phyloP scores from a whole-genome alignment of 2,113 vertebrate species.

The Lampris incognitus region DNA sequence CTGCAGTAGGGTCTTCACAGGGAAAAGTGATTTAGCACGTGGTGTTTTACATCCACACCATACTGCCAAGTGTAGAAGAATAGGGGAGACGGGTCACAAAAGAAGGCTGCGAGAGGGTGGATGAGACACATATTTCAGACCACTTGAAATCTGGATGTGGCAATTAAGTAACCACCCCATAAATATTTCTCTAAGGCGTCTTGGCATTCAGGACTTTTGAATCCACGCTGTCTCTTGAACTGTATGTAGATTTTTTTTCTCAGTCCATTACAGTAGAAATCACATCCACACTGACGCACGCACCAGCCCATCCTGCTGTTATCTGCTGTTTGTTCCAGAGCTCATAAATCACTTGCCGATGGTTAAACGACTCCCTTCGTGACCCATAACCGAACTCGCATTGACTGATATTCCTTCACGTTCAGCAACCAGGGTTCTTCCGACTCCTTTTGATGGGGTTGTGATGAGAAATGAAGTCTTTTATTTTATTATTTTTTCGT shows the following conservation, averaged over 20 bases:
- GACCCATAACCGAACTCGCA: conserved; percentile 24
- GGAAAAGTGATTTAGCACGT: no score
- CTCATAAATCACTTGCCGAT: conserved; percentile 29
- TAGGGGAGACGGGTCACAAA: no score
- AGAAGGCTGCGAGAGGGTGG: no score
- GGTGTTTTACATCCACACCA: no score
- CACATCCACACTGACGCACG: conserved; percentile 4
- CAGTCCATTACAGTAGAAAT: conserved; percentile 29
- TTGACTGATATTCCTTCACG: conserved; percentile 29
- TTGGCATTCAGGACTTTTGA: conserved; percentile 43
- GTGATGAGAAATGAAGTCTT: conserved; percentile 17
- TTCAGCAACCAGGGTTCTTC: conserved; percentile 16
- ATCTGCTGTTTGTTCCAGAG: conserved; percentile 12
- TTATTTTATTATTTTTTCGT: conserved; percentile 7
- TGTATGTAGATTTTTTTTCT: conserved; percentile 27
- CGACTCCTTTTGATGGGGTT: conserved; percentile 10
- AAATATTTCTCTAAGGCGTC: conserved; percentile 24
- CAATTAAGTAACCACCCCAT: no score
- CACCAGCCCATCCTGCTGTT: conserved; percentile 37
- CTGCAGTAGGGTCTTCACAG: no score
- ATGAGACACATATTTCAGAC: no score
- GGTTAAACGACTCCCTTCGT: conserved; percentile 45
- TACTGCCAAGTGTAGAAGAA: no score
- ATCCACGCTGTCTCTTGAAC: conserved; percentile 24
- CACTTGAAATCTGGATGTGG: no score